Evolutionary conservation across 2,113 vertebrate species (phyloP).

Genomic region (Cariama cristata): DNA sequence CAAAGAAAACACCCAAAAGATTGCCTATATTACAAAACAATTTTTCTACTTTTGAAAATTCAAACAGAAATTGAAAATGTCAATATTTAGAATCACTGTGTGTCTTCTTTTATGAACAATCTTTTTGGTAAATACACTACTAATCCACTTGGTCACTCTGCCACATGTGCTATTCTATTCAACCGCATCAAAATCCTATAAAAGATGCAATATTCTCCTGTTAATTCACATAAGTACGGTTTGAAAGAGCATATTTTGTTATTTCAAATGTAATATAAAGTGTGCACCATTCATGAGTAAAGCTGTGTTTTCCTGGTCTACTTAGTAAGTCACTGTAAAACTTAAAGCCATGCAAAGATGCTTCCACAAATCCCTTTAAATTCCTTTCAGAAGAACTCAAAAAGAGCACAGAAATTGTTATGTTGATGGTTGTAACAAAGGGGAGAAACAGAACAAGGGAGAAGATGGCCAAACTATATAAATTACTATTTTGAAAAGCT

Average conservation of each 20-base stretch:
- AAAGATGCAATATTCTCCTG: neutral
- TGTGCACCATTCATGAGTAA: neutral
- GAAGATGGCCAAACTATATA: neutral
- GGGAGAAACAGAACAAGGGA: neutral
- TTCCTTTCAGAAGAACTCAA: neutral
- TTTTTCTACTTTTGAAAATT: neutral
- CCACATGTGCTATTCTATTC: neutral
- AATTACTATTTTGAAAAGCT: neutral
- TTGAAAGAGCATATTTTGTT: neutral
- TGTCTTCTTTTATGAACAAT: neutral
- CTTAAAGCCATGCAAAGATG: neutral
- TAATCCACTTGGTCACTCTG: neutral
- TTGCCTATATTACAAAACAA: neutral
- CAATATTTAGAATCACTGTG: neutral
- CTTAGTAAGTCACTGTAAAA: neutral
- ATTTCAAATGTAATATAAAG: neutral
- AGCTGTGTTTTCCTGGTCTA: neutral
- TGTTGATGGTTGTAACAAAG: neutral
- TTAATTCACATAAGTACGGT: neutral
- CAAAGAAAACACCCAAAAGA: neutral
- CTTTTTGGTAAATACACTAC: neutral
- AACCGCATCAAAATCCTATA: neutral
- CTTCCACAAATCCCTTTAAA: neutral
- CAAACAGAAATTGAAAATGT: neutral
- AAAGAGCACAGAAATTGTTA: neutral